Evolutionary conservation across 2,888 invertebrate species (phyloP), one percentile per base, ranked within the genome.

Genomic region (Rhamphomyia laevipes): DNA sequence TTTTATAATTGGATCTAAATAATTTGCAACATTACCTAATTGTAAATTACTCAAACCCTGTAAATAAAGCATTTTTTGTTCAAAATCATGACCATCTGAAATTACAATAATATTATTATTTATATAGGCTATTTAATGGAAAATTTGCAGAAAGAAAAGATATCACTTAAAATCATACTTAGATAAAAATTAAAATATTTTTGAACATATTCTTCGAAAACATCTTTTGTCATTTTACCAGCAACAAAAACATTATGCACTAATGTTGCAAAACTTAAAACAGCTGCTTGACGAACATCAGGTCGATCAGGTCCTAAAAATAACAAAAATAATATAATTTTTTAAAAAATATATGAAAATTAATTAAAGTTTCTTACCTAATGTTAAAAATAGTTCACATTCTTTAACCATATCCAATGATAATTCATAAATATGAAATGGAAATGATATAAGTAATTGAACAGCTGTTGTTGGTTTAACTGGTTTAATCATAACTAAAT

Each of bases 131-230:
- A 35, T 13, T 35, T 9, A 38, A 38, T 10, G n/a, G 11, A 27
- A 16, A 37, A 30, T 9, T 30, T 9, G 30, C 11, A 30, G 6
- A 6, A 30, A 9, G 30, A 11, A 30, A 30, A 50, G 46, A 27
- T 17, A 38, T 33, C 47, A 30, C 47, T 11, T 41, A 31, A 5
- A 7, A 15, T 62, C 61, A 63, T 63, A 83, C 84, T 81, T 57
- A 81, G 77, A 54, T 83, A 84, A 65, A 80, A 77, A 61, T 83
- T 77, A 51, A 85, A 77, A 61, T 82, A 85, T 50, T 80, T 76
- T 49, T 81, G 80, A 1, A 83, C 81, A 48, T 84, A 80, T 57
- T 79, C 78, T 53, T 85, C 84, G 47, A 84, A 77, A 50, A 77
- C 77, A 56, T 84, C 82, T 46, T 77, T 75, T 57, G 68, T 77